Conservation (phyloP, 2,888 invertebrate species). For the Conops quadrifasciatus region DNA sequence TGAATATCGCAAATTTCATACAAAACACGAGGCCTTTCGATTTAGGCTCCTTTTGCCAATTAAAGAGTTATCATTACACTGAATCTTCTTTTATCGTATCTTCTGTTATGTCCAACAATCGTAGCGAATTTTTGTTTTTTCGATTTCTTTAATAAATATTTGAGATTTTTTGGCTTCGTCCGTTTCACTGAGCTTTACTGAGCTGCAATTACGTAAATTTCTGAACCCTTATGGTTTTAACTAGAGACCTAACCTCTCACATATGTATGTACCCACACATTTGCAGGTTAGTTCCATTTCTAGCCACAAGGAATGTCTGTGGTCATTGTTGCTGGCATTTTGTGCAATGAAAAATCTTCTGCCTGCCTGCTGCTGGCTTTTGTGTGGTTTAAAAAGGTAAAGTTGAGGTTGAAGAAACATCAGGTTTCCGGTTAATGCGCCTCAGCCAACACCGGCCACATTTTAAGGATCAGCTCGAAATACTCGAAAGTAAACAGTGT, state of each 20-base stretch:
- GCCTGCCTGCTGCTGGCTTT: conserved; percentile 12
- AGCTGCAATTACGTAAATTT: neutral
- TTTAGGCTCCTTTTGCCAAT: neutral
- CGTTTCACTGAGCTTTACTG: too few relatives aligned
- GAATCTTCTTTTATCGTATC: too few relatives aligned
- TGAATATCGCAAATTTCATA: too few relatives aligned
- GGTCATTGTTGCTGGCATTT: conserved; percentile 1
- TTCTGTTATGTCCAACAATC: too few relatives aligned
- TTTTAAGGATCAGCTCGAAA: too few relatives aligned
- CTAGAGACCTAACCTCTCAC: neutral
- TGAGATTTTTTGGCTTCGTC: too few relatives aligned
- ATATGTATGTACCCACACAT: too few relatives aligned
- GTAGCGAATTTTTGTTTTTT: too few relatives aligned
- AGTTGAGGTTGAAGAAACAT: conserved; percentile 22
- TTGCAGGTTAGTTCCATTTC: too few relatives aligned
- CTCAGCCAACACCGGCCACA: neutral
- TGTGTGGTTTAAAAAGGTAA: conserved; percentile 26
- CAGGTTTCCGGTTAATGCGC: conserved; percentile 33
- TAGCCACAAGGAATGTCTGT: neutral
- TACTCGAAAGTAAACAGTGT: too few relatives aligned
- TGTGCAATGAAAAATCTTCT: neutral
- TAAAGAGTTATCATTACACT: too few relatives aligned
- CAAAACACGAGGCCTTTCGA: neutral
- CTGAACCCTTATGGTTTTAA: neutral
- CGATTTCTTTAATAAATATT: too few relatives aligned